These are phyloP conservation scores for Hassar affinis DNA, from an alignment of 2,113 vertebrate species.

Conservation along the genomic window DNA sequence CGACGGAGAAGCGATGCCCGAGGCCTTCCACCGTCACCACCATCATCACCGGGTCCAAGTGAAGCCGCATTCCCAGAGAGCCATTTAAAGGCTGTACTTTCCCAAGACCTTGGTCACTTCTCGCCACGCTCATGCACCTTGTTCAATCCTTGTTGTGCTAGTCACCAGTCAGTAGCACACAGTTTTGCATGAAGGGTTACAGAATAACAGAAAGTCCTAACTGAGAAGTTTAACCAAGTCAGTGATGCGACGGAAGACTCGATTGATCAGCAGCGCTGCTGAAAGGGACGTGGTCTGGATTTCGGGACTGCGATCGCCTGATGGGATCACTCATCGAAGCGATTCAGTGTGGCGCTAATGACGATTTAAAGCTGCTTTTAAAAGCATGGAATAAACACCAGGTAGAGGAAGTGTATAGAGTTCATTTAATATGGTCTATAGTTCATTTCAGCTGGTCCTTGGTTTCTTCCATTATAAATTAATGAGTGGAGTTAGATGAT, in stretches of 20 bases:
- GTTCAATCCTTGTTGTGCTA: constrained; percentile 42
- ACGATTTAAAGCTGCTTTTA: constrained; percentile 5
- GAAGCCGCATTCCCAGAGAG: constrained; percentile 76
- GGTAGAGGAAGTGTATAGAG: not conserved
- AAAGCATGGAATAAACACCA: not conserved
- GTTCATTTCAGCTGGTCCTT: not conserved
- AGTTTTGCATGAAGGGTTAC: constrained; percentile 12
- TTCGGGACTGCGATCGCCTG: constrained; percentile 5
- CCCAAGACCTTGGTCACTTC: not conserved
- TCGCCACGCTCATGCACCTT: constrained; percentile 15
- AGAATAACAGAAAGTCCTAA: not conserved
- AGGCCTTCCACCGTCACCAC: constrained; percentile 92
- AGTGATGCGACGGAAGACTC: constrained; percentile 4
- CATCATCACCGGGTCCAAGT: constrained; percentile 92
- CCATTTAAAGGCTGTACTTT: constrained; percentile 57
- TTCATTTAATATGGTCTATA: not conserved
- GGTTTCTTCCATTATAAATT: not conserved
- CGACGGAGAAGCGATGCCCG: constrained; percentile 76
- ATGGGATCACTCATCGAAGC: not conserved
- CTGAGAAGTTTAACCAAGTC: constrained; percentile 9
- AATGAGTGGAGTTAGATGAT: not conserved
- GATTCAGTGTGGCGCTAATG: not conserved
- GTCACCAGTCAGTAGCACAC: constrained; percentile 15
- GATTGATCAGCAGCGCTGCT: constrained; percentile 3
- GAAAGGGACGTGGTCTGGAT: not conserved